Evolutionary conservation across 2,888 invertebrate genomes (phyloP), one percentile per base, ranked within the genome.

Genomic region (Phalera bucephala): DNA sequence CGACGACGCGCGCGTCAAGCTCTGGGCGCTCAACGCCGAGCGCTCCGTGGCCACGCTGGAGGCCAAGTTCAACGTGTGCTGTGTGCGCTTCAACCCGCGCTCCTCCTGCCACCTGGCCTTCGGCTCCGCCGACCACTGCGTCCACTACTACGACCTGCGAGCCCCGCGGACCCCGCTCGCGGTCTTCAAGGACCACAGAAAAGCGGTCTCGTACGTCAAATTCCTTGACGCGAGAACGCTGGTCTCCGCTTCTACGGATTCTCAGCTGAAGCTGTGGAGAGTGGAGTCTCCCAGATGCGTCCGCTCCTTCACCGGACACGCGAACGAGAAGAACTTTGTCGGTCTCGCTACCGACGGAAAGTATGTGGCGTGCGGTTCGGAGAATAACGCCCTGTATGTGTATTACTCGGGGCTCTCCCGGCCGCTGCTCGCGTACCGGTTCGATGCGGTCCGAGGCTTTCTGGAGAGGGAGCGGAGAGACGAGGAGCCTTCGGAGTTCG

Each of bases 111-210:
- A 97, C 74, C 91, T 98, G 41, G 97, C 97, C 1, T 98, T 97
- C 85, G 98, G 98, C 8, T 97, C 97, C n/a, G 98, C 98, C 13
- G 98, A 98, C 87, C 98, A 98, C 80, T 97, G 96, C 88, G 97
- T 98, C 33, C 97, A 98, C 80, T 97, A 98, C 75, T 98, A 97
- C 80, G 98, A 98, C 87, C 91, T 98, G 52, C 91, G 98, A 21
- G 94, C 96, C 54, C 94, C 95, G 68, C 93, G 95, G 39, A 93
- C 94, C 48, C 94, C 97, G 0, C 90, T 97, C 10, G 93, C 93
- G 38, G 92, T 97, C 7, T 96, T 98, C 73, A 93, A 94, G 60
- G 97, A 97, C 20, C 98, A 98, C 75, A 92, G 95, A 45, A 98
- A 98, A 77, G 97, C 98, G 0, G 98, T 98, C 0, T 97, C 97